A percentile compares a stretch with the other conserved stretches of the same genome.
phyloP scores from a whole-genome alignment of 2,888 invertebrate genomes.

The Tenthredo distinguenda region DNA sequence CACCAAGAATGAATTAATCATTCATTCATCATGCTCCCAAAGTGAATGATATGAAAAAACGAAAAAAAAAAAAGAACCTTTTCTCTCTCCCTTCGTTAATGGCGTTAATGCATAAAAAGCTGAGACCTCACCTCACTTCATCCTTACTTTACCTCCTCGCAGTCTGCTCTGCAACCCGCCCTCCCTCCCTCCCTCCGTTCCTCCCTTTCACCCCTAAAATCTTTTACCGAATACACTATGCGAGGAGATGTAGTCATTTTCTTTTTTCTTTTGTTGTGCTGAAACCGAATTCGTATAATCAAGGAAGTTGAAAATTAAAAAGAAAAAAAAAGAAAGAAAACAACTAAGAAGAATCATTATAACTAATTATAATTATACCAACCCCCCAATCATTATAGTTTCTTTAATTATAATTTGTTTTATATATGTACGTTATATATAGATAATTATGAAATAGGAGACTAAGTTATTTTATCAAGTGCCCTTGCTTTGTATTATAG shows the following conservation, averaged over 20 bases:
- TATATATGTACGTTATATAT: slow-evolving; percentile 77
- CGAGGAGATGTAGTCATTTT: slow-evolving; percentile 2
- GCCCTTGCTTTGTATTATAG: slow-evolving; percentile 83
- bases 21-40: slow-evolving; percentile 54
- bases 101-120: neutral
- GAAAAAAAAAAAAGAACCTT: slow-evolving; percentile 49
- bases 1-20: no score
- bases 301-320: neutral
- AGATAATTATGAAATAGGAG: slow-evolving; percentile 79
- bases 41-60: slow-evolving; percentile 58
- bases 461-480: slow-evolving; percentile 83
- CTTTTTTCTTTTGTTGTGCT: neutral
- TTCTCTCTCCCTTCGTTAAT: slow-evolving; percentile 12
- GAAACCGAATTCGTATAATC: neutral
- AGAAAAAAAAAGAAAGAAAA: neutral
- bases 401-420: slow-evolving; percentile 76
- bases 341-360: neutral
- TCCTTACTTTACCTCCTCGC: neutral
- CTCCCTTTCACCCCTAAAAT: neutral
- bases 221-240: slow-evolving; percentile 2
- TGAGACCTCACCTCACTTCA: neutral
- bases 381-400: slow-evolving; percentile 73
- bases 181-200: no score
- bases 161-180: neutral
- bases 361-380: slow-evolving; percentile 52